Evolutionary conservation across 2,797 vertebrate genomes (phyloP), one percentile per base, ranked within the genome.

Genomic region (Gymnopithys bicolor): DNA sequence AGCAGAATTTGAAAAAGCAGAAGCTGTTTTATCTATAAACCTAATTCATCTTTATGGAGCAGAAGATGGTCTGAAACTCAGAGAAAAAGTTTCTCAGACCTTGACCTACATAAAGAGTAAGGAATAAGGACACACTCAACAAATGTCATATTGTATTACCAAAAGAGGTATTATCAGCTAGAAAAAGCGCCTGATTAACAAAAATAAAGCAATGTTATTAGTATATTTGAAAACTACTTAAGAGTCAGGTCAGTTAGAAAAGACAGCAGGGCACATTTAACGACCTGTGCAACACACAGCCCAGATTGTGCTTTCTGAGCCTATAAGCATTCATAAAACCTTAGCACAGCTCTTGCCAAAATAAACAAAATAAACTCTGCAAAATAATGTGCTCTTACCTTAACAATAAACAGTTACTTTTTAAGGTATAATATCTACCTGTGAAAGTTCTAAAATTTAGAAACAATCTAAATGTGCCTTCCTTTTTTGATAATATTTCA

Each of bases 1-100:
- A 85, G 56, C 18, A 84, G 62, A 91, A 93, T 93, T 52, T 89
- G 76, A 91, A 95, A 91, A 94, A 88, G 73, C 56, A 81, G 53
- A 66, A 92, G 3, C 22, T 87, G 70, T 69, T 94, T 87, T 63
- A 82, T 92, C 81, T 69, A 9, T 56, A 83, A 89, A 76, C 49
- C 79, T 74, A 76, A 86, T 82, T 76, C 67, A 63, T 45, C 11
- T 89, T 70, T 77, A 76, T 4, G 3, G 13, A 82, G 13, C 63
- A 94, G 48, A 79, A 93, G 55, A 41, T 94, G 52, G 7, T 43
- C 45, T 86, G 87, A 96, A 93, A 92, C 28, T 77, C 48, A 63
- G 59, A 33, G 15, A 52, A 79, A 84, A 90, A 74, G 48, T 92
- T 89, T 92, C 81, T 77, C 41, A 74, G 68, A 70, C 23, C 28